phyloP scores from a whole-genome alignment of 2,888 invertebrate genomes.

The Drosophila siamana region DNA sequence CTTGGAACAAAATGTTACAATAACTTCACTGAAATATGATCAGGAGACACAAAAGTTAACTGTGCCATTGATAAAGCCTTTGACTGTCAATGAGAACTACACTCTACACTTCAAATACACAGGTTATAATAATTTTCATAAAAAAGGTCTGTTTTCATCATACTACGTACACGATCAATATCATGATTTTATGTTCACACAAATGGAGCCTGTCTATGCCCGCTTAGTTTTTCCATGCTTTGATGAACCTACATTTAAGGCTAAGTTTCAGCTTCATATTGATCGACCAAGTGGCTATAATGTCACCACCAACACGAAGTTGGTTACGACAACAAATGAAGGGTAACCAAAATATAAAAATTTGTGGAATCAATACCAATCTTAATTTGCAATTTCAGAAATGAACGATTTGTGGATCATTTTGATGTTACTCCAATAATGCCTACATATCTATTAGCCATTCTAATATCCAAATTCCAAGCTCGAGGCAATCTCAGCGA shows the following conservation, averaged over 20 bases:
- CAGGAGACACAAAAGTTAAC: conserved; percentile 85
- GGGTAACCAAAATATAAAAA: conserved; percentile 55
- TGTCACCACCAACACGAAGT: conserved; percentile 80
- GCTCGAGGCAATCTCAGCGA: conserved; percentile 53
- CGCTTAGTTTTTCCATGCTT: conserved; percentile 91
- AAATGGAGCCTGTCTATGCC: conserved; percentile 88
- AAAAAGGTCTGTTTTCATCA: conserved; percentile 69
- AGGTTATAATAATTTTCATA: conserved; percentile 85
- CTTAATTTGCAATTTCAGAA: conserved; percentile 33
- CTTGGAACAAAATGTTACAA: conserved; percentile 29
- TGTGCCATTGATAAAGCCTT: conserved; percentile 82
- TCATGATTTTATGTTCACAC: conserved; percentile 87
- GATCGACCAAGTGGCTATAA: conserved; percentile 85
- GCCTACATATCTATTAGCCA: conserved; percentile 94
- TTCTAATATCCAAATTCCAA: conserved; percentile 88
- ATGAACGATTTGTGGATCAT: conserved; percentile 67
- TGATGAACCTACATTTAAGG: conserved; percentile 90
- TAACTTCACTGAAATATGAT: conserved; percentile 57
- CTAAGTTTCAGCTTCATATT: conserved; percentile 88
- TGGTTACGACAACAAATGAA: conserved; percentile 41
- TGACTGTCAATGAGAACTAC: conserved; percentile 84
- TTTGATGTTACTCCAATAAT: conserved; percentile 87
- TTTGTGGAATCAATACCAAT: background rate
- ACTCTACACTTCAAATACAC: conserved; percentile 85
- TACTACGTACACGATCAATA: conserved; percentile 59